Evolutionary conservation across 2,888 invertebrate genomes (phyloP).

Genomic region (Danaus chrysippus): DNA sequence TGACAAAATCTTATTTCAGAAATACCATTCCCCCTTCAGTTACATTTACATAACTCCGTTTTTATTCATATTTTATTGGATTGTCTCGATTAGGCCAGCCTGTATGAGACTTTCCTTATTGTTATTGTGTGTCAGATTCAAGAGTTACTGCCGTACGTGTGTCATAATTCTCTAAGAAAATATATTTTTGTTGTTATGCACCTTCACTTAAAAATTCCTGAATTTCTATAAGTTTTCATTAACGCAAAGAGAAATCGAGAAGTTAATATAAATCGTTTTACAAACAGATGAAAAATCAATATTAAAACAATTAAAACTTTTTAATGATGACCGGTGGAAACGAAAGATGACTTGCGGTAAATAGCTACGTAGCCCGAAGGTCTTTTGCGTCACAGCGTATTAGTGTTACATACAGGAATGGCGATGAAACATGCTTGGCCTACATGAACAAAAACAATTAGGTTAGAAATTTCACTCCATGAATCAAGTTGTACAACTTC

Average conservation of each 20-base stretch:
- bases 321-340: conserved; percentile 12
- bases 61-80: conserved; percentile 7
- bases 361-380: conserved; percentile 15
- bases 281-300: background rate
- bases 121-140: conserved; percentile 1
- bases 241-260: too few relatives aligned
- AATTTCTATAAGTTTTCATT: too few relatives aligned
- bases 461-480: background rate
- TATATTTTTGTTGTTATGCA: background rate
- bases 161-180: background rate
- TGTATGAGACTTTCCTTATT: background rate
- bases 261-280: too few relatives aligned
- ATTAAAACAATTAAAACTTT: background rate
- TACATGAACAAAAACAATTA: conserved; percentile 2
- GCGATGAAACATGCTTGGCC: conserved; percentile 10
- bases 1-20: background rate
- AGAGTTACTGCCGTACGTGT: background rate
- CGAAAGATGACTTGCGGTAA: conserved; percentile 21
- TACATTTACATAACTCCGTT: conserved; percentile 4
- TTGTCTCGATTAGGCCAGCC: conserved; percentile 1
- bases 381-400: conserved; percentile 15
- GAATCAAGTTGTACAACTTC: background rate
- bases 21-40: background rate
- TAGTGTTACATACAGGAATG: conserved; percentile 14
- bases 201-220: too few relatives aligned